These are phyloP conservation scores for Physeter macrocephalus DNA, from an alignment of 2,113 vertebrate genomes.

Conservation along the genomic window DNA sequence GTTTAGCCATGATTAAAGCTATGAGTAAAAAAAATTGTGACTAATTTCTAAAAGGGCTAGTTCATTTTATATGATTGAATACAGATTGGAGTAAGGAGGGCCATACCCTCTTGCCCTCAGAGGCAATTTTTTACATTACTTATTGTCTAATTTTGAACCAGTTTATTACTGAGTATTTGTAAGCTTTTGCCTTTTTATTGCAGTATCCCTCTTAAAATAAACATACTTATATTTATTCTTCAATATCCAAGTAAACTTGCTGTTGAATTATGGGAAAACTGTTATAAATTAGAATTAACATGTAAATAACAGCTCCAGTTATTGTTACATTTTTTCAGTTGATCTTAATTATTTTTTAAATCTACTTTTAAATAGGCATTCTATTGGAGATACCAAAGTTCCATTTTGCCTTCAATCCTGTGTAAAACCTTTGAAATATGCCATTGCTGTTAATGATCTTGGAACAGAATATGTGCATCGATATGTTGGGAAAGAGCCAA, in stretches of 20 bases:
- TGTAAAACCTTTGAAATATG: slow-evolving; percentile 97
- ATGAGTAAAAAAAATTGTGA: not conserved
- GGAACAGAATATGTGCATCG: slow-evolving; percentile 97
- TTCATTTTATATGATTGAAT: not conserved
- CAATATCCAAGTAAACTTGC: slow-evolving; percentile 1
- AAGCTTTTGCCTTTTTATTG: not conserved
- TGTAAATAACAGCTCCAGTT: not conserved
- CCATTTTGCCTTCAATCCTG: slow-evolving; percentile 99
- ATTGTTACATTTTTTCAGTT: not conserved
- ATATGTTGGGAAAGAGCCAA: slow-evolving; percentile 98
- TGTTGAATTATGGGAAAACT: not conserved
- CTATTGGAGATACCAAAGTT: slow-evolving; percentile 96
- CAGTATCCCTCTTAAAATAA: not conserved
- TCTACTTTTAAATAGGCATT: slow-evolving; percentile 85
- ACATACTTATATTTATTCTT: not conserved
- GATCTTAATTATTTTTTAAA: slow-evolving; percentile 41
- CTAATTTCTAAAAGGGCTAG: not conserved
- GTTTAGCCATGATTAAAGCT: not conserved
- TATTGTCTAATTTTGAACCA: slow-evolving; percentile 3
- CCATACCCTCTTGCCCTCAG: not conserved
- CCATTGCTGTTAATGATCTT: slow-evolving; percentile 95
- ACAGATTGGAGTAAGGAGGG: not conserved
- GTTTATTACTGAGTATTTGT: not conserved
- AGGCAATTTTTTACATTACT: not conserved
- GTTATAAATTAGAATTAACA: slow-evolving; percentile 19